Conservation (phyloP, 2,113 vertebrate species). For the pig (Sus scrofa) region T2T-Sscrofa CM000814.6:63412001-63412500, state of each 20-base stretch:
- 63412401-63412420: not conserved
- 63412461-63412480: not conserved
- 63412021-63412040: not conserved
- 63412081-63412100: not conserved
- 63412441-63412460: not conserved
- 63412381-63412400: accelerated
- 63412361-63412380: not conserved
- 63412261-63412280: not conserved
- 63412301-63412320: accelerated
- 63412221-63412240: not conserved
- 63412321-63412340: too few species aligned
- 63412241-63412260: not conserved
- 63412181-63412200: not conserved
- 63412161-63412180: not conserved
- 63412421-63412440: accelerated
- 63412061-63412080: not conserved
- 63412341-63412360: too few species aligned
- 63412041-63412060: not conserved
- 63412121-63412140: not conserved
- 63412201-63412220: not conserved
- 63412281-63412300: not conserved
- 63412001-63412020: not conserved
- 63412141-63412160: not conserved
- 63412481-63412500: not conserved
- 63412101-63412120: not conserved